Evolutionary conservation across 2,797 vertebrate genomes (phyloP), one percentile per base, ranked within the genome.

Genomic region (Malacoraja senta): DNA sequence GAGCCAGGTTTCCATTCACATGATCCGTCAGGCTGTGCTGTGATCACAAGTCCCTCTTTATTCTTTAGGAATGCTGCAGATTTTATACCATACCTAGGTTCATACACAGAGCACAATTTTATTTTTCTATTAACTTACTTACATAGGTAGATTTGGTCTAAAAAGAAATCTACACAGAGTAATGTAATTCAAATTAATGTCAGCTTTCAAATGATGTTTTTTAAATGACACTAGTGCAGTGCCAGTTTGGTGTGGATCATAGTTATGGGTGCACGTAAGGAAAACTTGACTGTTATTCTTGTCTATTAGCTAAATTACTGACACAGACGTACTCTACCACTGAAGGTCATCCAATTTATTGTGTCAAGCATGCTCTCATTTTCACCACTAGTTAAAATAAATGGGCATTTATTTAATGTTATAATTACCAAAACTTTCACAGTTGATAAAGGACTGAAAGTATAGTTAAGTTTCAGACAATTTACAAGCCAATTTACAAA

Each of bases 61-160:
- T 97, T 98, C 96, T 95, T 98, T 95, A 99, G 65, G 13, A 98
- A 98, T n/a, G 98, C 97, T 0, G 98, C 97, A 72, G 97, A 98
- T 96, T 98, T 99, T 94, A 98, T 96, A 3, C 98, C 98, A 0
- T 98, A 99, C 93, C 99, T 99, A 94, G 4, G 8, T 72, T 76
- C 10, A 92, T 32, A 74, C 38, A 92, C 4, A 58, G 44, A 9
- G 32, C 26, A 86, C 71, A 58, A 92, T 44, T 74, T 76, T 29
- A 24, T 92, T 91, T 38, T 44, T 19, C 63, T 65, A 68, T 35
- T 35, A 68, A 65, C n/a, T 88, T 68, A 88, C n/a, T 9, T 3
- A 35, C 58, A 91, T 63, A 3, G 24, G 61, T 38, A 17, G 3
- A 92, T 44, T 1, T 21, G 15, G 29, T 91, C 12, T 0, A 74